Percentiles rank a stretch among this genome's conserved stretches.
phyloP scores from a whole-genome alignment of 2,113 vertebrate species.

The Heloderma charlesbogerti region DNA sequence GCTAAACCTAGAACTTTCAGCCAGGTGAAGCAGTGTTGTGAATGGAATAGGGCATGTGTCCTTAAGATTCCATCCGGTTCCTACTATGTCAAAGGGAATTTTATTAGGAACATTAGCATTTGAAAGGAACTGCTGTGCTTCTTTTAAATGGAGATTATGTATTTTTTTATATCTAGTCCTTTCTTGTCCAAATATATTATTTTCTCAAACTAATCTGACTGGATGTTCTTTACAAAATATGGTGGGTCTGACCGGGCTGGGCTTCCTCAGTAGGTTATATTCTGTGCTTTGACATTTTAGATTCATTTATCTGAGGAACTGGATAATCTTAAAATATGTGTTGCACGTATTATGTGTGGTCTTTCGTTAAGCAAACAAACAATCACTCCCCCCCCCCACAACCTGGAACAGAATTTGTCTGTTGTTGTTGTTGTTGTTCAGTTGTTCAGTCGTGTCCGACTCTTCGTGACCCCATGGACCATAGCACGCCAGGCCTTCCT shows the following conservation, averaged over 20 bases:
- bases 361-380: neutral
- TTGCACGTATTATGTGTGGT: neutral
- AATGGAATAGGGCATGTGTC: no score
- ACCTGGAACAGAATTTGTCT: no score
- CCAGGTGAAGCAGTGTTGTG: no score
- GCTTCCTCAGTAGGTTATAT: conserved; percentile 6
- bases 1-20: no score
- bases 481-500: no score
- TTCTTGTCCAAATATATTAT: neutral
- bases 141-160: rapidly evolving
- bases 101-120: no score
- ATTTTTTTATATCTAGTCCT: neutral
- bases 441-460: no score
- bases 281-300: conserved; percentile 34
- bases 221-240: conserved; percentile 19
- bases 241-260: conserved; percentile 47
- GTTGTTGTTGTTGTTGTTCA: no score
- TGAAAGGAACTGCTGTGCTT: rapidly evolving
- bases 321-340: neutral
- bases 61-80: neutral
- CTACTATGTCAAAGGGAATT: neutral
- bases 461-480: no score
- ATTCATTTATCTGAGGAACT: conserved; percentile 14
- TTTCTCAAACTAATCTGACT: conserved; percentile 23
- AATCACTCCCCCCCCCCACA: no score